Evolutionary conservation across 2,113 vertebrate genomes (phyloP).

Genomic region (Acrocephalus kingi): DNA sequence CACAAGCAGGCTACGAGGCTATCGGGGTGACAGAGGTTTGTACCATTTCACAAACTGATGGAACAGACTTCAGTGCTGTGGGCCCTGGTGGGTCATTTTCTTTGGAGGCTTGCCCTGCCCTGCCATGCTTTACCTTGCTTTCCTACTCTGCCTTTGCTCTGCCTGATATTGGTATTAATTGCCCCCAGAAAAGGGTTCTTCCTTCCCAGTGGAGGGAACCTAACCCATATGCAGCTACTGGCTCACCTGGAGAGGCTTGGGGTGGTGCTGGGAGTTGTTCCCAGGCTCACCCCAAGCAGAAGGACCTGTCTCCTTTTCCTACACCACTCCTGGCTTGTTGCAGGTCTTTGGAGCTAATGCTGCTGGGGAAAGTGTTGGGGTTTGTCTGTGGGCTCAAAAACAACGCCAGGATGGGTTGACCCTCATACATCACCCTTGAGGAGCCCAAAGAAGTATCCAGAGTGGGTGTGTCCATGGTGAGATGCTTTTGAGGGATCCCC

Average conservation of each 20-base stretch:
- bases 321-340: neutral
- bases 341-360: neutral
- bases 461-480: rapidly evolving
- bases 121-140: neutral
- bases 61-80: neutral
- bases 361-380: neutral
- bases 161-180: neutral
- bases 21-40: rapidly evolving
- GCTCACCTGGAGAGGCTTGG: neutral
- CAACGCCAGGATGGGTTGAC: neutral
- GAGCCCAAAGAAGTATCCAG: neutral
- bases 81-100: neutral
- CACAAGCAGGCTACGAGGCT: rapidly evolving
- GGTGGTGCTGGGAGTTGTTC: neutral
- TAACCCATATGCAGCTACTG: rapidly evolving
- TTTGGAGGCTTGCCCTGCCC: neutral
- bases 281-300: neutral
- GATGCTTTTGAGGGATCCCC: neutral
- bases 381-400: neutral
- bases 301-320: neutral
- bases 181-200: neutral
- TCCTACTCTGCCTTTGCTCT: neutral
- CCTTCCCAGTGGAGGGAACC: neutral
- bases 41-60: neutral
- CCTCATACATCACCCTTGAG: neutral